A percentile compares a stretch with the other conserved stretches of the same genome.
Evolutionary conservation across 2,113 vertebrate species (phyloP).

Genomic region (Tretioscincus oriximinensis): DNA sequence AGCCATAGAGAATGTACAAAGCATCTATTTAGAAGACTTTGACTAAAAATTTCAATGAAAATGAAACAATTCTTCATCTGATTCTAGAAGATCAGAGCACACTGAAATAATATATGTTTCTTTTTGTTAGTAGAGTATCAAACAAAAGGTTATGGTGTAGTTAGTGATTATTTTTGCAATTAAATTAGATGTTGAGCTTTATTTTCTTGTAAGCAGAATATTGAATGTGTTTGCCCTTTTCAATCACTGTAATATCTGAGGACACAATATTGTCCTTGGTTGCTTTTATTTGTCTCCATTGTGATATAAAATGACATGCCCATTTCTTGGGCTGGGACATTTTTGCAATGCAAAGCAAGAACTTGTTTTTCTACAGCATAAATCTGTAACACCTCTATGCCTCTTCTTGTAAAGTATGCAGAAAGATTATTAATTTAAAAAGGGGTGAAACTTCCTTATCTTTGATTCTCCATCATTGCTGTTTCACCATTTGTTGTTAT

Average conservation of each 20-base stretch:
- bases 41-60: too few species aligned
- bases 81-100: too few species aligned
- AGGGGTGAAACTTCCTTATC: constrained; percentile 5
- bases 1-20: too few species aligned
- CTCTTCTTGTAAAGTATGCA: background rate
- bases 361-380: background rate
- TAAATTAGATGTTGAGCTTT: background rate
- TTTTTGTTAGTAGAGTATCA: too few species aligned
- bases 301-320: background rate
- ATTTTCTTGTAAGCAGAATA: background rate
- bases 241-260: background rate
- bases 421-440: background rate
- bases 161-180: background rate
- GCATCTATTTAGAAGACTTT: too few species aligned
- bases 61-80: too few species aligned
- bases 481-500: background rate
- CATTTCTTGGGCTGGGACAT: background rate
- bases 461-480: background rate
- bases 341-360: constrained; percentile 3
- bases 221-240: background rate
- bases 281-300: background rate
- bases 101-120: too few species aligned
- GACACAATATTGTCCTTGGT: background rate
- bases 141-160: background rate
- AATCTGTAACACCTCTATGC: background rate